Evolutionary conservation across 2,113 vertebrate species (phyloP), one percentile per base, ranked within the genome.

Genomic region (Mobula hypostoma): DNA sequence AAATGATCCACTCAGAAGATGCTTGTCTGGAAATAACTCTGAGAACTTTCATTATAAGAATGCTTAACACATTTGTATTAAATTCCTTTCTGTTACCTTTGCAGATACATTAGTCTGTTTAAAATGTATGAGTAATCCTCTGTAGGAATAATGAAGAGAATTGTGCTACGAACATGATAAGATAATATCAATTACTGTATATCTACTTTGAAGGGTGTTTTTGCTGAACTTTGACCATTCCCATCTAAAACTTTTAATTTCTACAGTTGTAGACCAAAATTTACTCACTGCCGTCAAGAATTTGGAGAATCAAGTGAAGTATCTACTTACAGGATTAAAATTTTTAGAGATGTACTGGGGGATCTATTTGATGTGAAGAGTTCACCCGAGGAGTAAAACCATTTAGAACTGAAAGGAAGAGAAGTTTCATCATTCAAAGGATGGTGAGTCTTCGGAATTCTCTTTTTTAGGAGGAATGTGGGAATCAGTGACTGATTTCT

Each of bases 221-320:
- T 92, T 70, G 19, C 32, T 72, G n/a, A 92, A 36, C 32, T 61
- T 88, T 92, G 70, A 92, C 66, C 19, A 19, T 92, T 70, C 3
- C 32, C 66, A 92, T 58, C 66, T 92, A 36, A 15, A 92, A 92
- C 36, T 92, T 68, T 92, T n/a, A 24, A 72, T 70, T 92, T 92
- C 32, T 92, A n/a, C 15, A 36, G 21, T 40, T 19, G 70, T 70
- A 68, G 48, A 48, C 48, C 15, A n/a, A 70, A 91, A 70, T 8
- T 91, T 29, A 24, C 15, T 17, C 19, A 15, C n/a, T 70, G 88
- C 66, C n/a, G 68, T 68, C 61, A 29, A 91, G 19, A 91, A 58
- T 12, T 92, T 15, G 2, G 29, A 24, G 88, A 8, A 87, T 7
- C 8, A 61, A 21, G 0, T 87, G 56, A 87, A 61, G 61, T 61